A percentile compares a stretch with the other conserved stretches of the same genome.
These are phyloP conservation scores for Paragorgia papillata DNA, from an alignment of 92 coral and sea anemone species.

Conservation along the genomic window DNA sequence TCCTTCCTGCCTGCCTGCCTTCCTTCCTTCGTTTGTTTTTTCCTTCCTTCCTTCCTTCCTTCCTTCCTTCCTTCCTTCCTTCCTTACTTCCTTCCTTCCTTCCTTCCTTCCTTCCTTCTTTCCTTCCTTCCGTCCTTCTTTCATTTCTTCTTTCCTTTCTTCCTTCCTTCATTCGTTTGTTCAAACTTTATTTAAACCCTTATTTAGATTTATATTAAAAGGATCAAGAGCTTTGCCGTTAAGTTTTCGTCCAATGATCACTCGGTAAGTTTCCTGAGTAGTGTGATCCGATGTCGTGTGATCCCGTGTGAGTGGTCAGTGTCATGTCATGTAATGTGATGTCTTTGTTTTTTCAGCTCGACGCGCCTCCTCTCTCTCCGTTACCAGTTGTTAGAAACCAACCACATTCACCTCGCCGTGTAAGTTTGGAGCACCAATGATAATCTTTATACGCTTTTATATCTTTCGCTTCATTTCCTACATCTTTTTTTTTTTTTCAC, in stretches of 20 bases:
- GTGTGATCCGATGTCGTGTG: not conserved
- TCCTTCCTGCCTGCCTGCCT: too few species aligned
- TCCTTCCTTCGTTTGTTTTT: not conserved
- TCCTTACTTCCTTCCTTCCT: too few species aligned
- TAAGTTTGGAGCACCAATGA: not conserved
- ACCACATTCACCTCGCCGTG: slow-evolving; percentile 89
- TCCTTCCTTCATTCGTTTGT: not conserved
- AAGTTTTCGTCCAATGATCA: slow-evolving; percentile 85
- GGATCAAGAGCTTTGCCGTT: slow-evolving; percentile 88
- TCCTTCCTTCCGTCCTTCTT: not conserved
- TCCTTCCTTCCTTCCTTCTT: not conserved
- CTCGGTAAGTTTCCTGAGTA: slow-evolving; percentile 63
- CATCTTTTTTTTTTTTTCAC: not conserved
- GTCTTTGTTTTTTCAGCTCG: slow-evolving; percentile 63
- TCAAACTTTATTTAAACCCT: not conserved
- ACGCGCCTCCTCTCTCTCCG: slow-evolving; percentile 95
- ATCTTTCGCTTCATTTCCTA: not conserved
- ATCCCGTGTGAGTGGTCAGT: too few species aligned
- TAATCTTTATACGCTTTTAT: not conserved
- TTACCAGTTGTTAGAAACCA: slow-evolving; percentile 88
- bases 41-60: not conserved
- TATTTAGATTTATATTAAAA: slow-evolving; percentile 83
- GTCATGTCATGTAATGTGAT: not conserved
- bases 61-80: too few species aligned
- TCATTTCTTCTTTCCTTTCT: not conserved